phyloP scores from a whole-genome alignment of 2,888 invertebrate species.

The Perizoma flavofasciatum region DNA sequence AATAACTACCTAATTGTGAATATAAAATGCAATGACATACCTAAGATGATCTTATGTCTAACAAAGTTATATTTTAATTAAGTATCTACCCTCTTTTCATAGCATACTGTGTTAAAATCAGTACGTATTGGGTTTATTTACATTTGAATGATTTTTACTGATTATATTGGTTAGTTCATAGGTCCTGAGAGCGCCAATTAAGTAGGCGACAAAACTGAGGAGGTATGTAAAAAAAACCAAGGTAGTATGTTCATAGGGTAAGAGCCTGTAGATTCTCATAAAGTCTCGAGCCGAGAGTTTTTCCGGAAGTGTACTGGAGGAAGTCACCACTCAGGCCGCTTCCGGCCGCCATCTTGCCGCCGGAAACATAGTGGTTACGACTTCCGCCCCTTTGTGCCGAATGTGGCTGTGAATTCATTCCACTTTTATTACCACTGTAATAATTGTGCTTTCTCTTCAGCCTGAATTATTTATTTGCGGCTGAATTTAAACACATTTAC shows the following conservation, averaged over 20 bases:
- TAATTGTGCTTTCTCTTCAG: slow-evolving; percentile 20
- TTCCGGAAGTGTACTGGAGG: slow-evolving; percentile 66
- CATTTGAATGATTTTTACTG: too few species aligned
- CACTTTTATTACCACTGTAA: slow-evolving; percentile 37
- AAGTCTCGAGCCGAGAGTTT: slow-evolving; percentile 46
- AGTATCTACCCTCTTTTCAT: too few species aligned
- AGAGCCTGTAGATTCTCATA: slow-evolving; percentile 10
- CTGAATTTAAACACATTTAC: slow-evolving; percentile 8
- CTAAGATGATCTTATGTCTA: too few species aligned
- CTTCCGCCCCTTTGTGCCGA: slow-evolving; percentile 65
- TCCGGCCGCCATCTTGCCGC: slow-evolving; percentile 75
- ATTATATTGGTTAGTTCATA: too few species aligned
- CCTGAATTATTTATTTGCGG: slow-evolving; percentile 15
- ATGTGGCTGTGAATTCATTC: slow-evolving; percentile 45
- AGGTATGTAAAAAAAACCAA: too few species aligned
- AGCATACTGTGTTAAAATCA: too few species aligned
- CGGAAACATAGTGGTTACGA: slow-evolving; percentile 66
- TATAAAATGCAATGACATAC: too few species aligned
- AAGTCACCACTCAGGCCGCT: slow-evolving; percentile 62
- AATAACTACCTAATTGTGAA: too few species aligned
- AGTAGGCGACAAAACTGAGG: too few species aligned
- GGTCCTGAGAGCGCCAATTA: too few species aligned
- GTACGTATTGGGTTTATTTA: too few species aligned
- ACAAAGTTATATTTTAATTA: too few species aligned
- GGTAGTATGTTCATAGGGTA: not conserved